phyloP scores from a whole-genome alignment of 2,797 vertebrate genomes.

The Danio albolineatus region DNA sequence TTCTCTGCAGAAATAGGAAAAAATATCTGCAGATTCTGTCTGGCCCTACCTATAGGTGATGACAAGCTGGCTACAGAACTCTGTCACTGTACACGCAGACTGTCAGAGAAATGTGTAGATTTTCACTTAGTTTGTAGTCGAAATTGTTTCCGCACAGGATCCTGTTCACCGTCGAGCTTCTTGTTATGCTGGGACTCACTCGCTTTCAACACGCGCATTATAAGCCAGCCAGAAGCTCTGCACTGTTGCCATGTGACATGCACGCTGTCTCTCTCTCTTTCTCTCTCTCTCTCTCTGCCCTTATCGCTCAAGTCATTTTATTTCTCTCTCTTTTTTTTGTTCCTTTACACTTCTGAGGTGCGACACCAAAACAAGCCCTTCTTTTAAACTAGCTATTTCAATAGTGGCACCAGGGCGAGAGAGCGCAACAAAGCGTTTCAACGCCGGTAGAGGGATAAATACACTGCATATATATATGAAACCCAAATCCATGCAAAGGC shows the following conservation, averaged over 20 bases:
- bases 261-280: neutral
- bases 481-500: conserved; percentile 19
- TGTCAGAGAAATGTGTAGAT: conserved; percentile 15
- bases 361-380: conserved; percentile 49
- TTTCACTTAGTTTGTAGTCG: conserved; percentile 24
- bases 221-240: conserved; percentile 28
- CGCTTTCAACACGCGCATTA: conserved; percentile 21
- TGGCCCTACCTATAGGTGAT: too few relatives aligned
- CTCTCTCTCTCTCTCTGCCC: conserved; percentile 19
- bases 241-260: conserved; percentile 36
- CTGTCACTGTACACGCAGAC: conserved; percentile 8
- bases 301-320: conserved; percentile 38
- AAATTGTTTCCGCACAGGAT: conserved; percentile 4
- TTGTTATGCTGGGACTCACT: conserved; percentile 1
- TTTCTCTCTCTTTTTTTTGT: conserved; percentile 33
- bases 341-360: conserved; percentile 30
- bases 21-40: too few relatives aligned
- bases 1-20: too few relatives aligned
- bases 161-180: neutral
- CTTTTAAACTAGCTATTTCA: conserved; percentile 45
- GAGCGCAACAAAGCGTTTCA: conserved; percentile 15
- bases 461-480: conserved; percentile 15
- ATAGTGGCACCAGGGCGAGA: conserved; percentile 15
- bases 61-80: conserved; percentile 2
- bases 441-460: neutral